Evolutionary conservation across 2,888 invertebrate species (phyloP).

Genomic region (Ophioninae sp.): DNA sequence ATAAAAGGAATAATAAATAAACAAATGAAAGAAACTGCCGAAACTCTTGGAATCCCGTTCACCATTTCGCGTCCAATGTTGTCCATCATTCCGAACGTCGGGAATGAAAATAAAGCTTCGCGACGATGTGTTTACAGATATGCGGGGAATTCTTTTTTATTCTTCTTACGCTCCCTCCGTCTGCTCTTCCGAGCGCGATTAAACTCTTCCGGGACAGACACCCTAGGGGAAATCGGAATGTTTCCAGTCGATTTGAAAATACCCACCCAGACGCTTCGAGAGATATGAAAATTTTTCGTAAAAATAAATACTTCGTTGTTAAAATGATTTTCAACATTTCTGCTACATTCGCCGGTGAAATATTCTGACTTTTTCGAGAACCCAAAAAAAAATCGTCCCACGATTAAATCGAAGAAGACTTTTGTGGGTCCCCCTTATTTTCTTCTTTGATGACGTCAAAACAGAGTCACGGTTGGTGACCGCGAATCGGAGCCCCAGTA

Average conservation of each 20-base stretch:
- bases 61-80: neutral
- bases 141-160: conserved; percentile 27
- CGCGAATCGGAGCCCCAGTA: conserved; percentile 8
- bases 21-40: conserved; percentile 33
- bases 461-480: conserved; percentile 28
- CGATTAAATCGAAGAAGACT: too few relatives aligned
- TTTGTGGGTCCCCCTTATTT: conserved; percentile 5
- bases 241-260: neutral
- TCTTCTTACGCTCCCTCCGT: neutral
- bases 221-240: neutral
- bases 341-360: neutral
- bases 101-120: conserved; percentile 40
- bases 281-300: neutral
- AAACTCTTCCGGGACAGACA: conserved; percentile 13
- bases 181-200: neutral
- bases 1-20: conserved; percentile 1
- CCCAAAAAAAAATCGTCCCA: too few relatives aligned
- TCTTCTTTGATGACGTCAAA: conserved; percentile 27
- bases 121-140: conserved; percentile 37
- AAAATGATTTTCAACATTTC: neutral
- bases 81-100: conserved; percentile 33
- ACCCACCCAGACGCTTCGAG: neutral
- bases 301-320: neutral
- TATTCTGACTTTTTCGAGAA: neutral
- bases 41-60: conserved; percentile 41